Percentiles rank a stretch among this genome's conserved stretches.
Conservation (phyloP, 2,888 invertebrate genomes). For the Caenorhabditis japonica region DNA sequence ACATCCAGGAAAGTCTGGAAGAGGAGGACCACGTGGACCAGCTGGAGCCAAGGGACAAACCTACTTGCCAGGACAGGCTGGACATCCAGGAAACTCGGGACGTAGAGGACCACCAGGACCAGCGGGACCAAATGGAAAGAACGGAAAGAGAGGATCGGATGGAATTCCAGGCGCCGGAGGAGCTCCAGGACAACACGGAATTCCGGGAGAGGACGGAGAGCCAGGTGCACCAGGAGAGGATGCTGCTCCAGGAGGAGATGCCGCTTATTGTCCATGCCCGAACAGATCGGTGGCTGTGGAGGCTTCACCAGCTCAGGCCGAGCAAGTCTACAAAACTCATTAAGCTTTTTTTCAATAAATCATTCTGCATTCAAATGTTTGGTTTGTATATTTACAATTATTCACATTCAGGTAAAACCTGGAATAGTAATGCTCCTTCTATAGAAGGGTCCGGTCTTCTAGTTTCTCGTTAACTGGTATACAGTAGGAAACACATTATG, state of each 20-base stretch:
- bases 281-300: constrained; percentile 42
- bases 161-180: constrained; percentile 56
- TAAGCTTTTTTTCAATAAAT: constrained; percentile 29
- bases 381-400: background rate
- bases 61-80: constrained; percentile 39
- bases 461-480: too few species aligned
- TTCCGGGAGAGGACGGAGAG: constrained; percentile 51
- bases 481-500: too few species aligned
- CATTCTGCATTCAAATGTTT: constrained; percentile 19
- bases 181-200: constrained; percentile 54
- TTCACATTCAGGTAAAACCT: too few species aligned
- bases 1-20: constrained; percentile 46
- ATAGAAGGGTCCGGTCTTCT: too few species aligned
- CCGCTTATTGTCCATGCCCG: constrained; percentile 56
- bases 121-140: constrained; percentile 42
- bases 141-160: constrained; percentile 45
- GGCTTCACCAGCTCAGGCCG: constrained; percentile 22
- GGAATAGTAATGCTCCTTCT: too few species aligned
- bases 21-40: constrained; percentile 50
- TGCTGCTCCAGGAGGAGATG: constrained; percentile 48
- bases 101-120: constrained; percentile 50
- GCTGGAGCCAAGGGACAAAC: constrained; percentile 41
- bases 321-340: constrained; percentile 46
- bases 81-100: constrained; percentile 55
- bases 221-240: constrained; percentile 55